Evolutionary conservation across 2,888 invertebrate species (phyloP).

Genomic region (Synanthedon tipuliformis): DNA sequence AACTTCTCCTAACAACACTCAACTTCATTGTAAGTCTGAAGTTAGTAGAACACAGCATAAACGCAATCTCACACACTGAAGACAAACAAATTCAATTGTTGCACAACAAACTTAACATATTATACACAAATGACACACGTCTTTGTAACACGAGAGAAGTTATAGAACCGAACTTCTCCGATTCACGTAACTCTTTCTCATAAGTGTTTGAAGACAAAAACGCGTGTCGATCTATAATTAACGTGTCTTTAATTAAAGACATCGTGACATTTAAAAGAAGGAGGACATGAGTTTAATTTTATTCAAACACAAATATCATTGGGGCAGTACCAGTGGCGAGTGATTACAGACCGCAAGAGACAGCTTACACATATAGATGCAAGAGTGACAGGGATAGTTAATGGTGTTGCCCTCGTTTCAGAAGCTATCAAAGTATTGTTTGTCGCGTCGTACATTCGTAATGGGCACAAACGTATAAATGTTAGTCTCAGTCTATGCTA

Average conservation of each 20-base stretch:
- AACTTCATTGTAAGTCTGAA: too few species aligned
- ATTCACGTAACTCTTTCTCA: slow-evolving; percentile 6
- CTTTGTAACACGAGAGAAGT: too few species aligned
- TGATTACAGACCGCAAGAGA: slow-evolving; percentile 40
- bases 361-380: slow-evolving; percentile 8
- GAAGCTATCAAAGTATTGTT: slow-evolving; percentile 55
- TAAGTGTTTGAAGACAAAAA: slow-evolving; percentile 21
- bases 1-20: too few species aligned
- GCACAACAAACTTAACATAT: slow-evolving; percentile 4
- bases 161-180: slow-evolving; percentile 10
- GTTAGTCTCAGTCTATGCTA: slow-evolving; percentile 22
- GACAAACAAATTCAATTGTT: slow-evolving; percentile 4
- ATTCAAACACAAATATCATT: slow-evolving; percentile 69
- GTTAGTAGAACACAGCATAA: too few species aligned
- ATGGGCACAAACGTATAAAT: slow-evolving; percentile 28
- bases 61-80: slow-evolving; percentile 3
- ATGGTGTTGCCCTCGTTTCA: slow-evolving; percentile 55
- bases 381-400: slow-evolving; percentile 48
- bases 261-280: slow-evolving; percentile 68
- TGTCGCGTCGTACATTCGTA: slow-evolving; percentile 34
- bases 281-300: slow-evolving; percentile 66
- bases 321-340: slow-evolving; percentile 47
- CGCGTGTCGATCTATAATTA: slow-evolving; percentile 48
- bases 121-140: background rate
- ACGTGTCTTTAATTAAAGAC: slow-evolving; percentile 59